phyloP scores from a whole-genome alignment of 1,140 invertebrate species.

The Bombus superbus region DNA sequence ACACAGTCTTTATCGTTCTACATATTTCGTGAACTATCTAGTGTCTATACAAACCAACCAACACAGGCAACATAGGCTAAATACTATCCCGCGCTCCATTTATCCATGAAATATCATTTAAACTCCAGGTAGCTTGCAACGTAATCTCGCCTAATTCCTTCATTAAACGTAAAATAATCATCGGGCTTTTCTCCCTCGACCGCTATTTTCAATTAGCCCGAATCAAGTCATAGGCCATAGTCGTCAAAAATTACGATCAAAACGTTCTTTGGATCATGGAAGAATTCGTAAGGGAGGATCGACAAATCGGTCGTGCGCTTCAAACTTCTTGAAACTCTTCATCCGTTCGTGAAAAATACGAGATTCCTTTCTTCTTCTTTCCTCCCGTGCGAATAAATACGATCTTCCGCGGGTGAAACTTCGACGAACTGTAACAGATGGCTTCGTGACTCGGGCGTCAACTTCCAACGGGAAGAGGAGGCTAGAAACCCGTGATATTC shows the following conservation, averaged over 20 bases:
- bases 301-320: neutral
- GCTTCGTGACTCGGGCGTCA: conserved; percentile 66
- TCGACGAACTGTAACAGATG: conserved; percentile 65
- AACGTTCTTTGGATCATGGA: neutral
- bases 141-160: neutral
- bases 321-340: conserved; percentile 6
- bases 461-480: conserved; percentile 36
- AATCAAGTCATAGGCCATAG: no score
- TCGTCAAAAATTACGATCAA: neutral
- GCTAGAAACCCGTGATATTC: conserved; percentile 40
- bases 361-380: neutral
- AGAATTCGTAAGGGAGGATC: neutral
- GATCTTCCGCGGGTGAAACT: conserved; percentile 41
- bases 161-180: neutral
- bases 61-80: no score
- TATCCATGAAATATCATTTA: no score
- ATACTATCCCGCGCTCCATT: neutral
- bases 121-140: neutral
- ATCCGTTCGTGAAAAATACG: conserved; percentile 34
- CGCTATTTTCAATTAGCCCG: neutral
- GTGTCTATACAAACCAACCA: neutral
- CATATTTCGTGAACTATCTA: neutral
- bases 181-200: neutral
- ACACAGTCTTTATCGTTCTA: no score
- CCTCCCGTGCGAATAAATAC: conserved; percentile 57